Percentiles rank a stretch among this genome's conserved stretches.
Conservation (phyloP, 2,797 vertebrate species). For the Paedocypris micromegethes region DNA sequence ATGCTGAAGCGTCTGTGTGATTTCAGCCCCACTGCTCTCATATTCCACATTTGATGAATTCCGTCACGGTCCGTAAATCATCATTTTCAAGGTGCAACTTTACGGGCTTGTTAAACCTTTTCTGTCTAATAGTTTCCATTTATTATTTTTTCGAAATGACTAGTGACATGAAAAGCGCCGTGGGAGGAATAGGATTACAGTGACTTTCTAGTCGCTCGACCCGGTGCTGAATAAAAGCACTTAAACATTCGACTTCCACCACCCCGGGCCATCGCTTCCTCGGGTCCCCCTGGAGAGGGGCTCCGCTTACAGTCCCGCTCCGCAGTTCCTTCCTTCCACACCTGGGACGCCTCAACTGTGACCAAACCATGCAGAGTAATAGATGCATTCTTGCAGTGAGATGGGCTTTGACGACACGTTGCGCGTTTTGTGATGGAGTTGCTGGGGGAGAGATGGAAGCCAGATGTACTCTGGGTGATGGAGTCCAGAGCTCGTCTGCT, state of each 20-base stretch:
- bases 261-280: background rate
- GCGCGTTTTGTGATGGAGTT: slow-evolving; percentile 48
- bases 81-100: background rate
- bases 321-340: slow-evolving; percentile 7
- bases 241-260: slow-evolving; percentile 1
- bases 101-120: slow-evolving; percentile 4
- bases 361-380: background rate
- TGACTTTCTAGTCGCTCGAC: background rate
- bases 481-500: slow-evolving; percentile 80
- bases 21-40: background rate
- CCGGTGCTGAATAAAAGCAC: background rate
- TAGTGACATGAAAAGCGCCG: slow-evolving; percentile 5
- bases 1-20: background rate
- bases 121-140: background rate
- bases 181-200: background rate
- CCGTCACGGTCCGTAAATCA: background rate
- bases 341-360: slow-evolving; percentile 24
- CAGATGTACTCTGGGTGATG: slow-evolving; percentile 79
- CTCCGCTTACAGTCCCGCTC: background rate
- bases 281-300: background rate
- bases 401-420: slow-evolving; percentile 58
- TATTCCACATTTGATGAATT: slow-evolving; percentile 20
- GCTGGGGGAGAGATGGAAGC: slow-evolving; percentile 68
- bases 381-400: slow-evolving; percentile 56
- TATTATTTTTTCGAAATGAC: background rate